Conservation (phyloP, 2,797 vertebrate species). For the Myotis pilosus region DNA sequence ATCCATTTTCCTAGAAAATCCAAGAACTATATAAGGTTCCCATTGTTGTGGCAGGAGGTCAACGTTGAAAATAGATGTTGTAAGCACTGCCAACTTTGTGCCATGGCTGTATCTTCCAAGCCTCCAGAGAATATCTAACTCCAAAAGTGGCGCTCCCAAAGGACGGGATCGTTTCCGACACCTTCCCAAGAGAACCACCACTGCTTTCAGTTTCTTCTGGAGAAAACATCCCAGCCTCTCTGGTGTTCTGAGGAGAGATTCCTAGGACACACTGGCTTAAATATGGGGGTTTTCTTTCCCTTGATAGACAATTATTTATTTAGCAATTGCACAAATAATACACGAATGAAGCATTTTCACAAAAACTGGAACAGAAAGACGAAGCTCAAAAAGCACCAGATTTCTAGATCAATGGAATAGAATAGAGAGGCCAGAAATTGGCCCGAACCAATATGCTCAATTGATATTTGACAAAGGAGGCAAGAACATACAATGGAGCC, state of each 20-base stretch:
- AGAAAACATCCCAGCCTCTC: neutral
- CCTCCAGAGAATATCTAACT: conserved; percentile 45
- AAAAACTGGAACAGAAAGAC: neutral
- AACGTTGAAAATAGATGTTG: conserved; percentile 43
- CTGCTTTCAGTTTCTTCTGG: neutral
- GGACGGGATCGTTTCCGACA: conserved; percentile 22
- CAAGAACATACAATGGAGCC: no score
- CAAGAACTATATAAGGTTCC: neutral
- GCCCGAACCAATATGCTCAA: no score
- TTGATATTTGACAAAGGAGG: no score
- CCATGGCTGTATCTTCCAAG: neutral
- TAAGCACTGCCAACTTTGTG: conserved; percentile 52
- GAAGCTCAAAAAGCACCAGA: neutral
- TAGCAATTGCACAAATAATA: neutral
- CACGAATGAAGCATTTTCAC: neutral
- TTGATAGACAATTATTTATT: neutral
- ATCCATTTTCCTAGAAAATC: conserved; percentile 59
- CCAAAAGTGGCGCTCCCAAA: conserved; percentile 33
- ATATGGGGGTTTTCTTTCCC: neutral
- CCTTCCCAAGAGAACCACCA: neutral
- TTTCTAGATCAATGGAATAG: no score
- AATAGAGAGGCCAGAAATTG: no score
- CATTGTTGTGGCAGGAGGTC: conserved; percentile 2
- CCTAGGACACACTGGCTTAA: neutral
- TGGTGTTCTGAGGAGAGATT: neutral